Base-by-base conservation (phyloP, 2,888 invertebrate genomes). In the Oscheius onirici region DNA sequence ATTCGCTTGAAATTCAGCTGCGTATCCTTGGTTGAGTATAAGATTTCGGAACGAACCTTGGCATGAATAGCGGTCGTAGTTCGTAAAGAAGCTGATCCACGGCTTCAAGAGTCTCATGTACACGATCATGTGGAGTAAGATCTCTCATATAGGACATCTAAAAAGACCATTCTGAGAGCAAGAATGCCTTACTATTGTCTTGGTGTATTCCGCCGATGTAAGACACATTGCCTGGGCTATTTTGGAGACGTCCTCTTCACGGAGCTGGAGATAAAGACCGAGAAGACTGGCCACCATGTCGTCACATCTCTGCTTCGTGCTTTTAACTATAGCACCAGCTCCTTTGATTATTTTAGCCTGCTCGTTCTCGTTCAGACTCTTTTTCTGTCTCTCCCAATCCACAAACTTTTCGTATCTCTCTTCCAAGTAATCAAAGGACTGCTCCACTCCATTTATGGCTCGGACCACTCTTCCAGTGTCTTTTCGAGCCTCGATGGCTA, bases 401-500 rank as follows among this genome's bases (percentile, higher is more conserved):
- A 69, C 58, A 28, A 69, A 70, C 43, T 44, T 70, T 22, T 54
- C 22, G 22, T 74, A 74, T 6, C 75, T 70, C 22, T 79, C 79
- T 26, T 76, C 75, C 20, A 77, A 71, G 51, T 75, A 79, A 58
- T 73, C 72, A 66, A 77, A 71, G 11, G 79, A 72, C 44, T 79
- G 76, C 40, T 79, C 79, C 10, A 79, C 74, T 43, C 79, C 79
- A 66, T 79, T 79, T 20, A 74, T 72, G 11, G 76, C 79, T 24
- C 79, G 61, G 11, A 75, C 72, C 13, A 76, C 22, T 49, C 63
- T 5, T 15, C 49, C 28, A 10, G 46, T 15, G 15, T 63, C 49
- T 1, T 11, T 10, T 8, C 28, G 28, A 8, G 49, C 63, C 13
- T 63, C 63, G 3, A 20, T n/a, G 15, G 28, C 11, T 40, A 78